These are phyloP conservation scores for Centropus bengalensis DNA, from an alignment of 2,113 vertebrate genomes.

Conservation along the genomic window DNA sequence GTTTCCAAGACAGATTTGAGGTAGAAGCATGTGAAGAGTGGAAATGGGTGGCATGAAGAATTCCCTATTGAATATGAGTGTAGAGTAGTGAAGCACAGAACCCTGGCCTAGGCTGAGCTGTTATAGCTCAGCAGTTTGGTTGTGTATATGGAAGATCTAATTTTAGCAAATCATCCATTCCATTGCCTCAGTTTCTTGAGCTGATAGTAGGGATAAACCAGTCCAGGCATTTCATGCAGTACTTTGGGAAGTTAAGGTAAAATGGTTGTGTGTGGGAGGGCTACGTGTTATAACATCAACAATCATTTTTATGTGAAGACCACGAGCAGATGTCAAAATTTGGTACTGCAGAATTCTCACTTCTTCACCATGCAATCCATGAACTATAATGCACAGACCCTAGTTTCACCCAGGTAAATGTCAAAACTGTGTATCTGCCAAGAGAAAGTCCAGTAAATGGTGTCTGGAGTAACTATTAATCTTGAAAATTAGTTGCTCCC, in stretches of 20 bases:
- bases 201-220: background rate
- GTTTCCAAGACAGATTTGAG: background rate
- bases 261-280: background rate
- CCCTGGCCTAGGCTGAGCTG: background rate
- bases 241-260: background rate
- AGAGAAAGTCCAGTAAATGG: background rate
- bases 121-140: background rate
- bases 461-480: background rate
- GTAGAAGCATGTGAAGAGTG: background rate
- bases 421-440: conserved; percentile 3
- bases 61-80: background rate
- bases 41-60: background rate
- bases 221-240: background rate
- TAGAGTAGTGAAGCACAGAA: background rate
- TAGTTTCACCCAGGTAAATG: background rate
- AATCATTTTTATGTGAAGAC: background rate
- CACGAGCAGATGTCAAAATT: background rate
- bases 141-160: background rate
- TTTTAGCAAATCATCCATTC: background rate
- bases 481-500: conserved; percentile 13
- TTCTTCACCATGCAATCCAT: background rate
- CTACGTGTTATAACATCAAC: too few species aligned
- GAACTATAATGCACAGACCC: background rate
- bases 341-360: background rate
- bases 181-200: background rate